Base-by-base conservation (phyloP, 1,140 invertebrate genomes). In the Panagrolaimus sp. region DNA sequence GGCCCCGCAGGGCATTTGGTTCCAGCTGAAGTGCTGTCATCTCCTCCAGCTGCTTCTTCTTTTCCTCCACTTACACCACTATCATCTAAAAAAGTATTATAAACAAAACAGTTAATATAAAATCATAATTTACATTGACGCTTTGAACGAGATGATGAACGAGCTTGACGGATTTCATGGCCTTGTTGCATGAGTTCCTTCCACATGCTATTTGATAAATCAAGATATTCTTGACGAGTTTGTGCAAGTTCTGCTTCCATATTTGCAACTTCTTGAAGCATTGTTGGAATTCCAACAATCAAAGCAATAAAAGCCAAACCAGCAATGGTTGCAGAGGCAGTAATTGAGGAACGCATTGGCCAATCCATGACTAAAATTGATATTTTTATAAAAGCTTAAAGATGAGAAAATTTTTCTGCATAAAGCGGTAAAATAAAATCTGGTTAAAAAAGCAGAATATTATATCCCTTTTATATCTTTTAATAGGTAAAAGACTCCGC, bases 151-250 rank as follows among this genome's bases (percentile, higher is more conserved):
- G 11, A 38, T n/a, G 44, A 31, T 43, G 61, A 45, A 13, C 70
- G 57, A 5, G 20, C 61, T 38, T 62, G 48, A 23, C 70, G 46
- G 16, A 48, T 74, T 13, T 63, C 64, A 27, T 69, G 62, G 11
- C 47, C 44, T 53, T 74, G 63, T n/a, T 51, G 31, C 73, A 74
- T 74, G 11, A 74, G 16, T 42, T 74, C 73, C 27, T 66, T 64
- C 73, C 73, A 74, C 73, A 74, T 76, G 1, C 38, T 57, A 51
- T 74, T 76, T 0, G 67, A 69, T 72, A 72, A 63, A 16, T 74
- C 72, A 42, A 65, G 13, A 1, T 74, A 74, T 23, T 57, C 63
- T 38, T 75, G 38, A 20, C 67, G 48, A 43, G 77, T 27, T 16
- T n/a, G 25, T 11, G 45, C 64, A 23, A 74, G 66, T n/a, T 74